These are phyloP conservation scores for Paramuricea clavata DNA, from an alignment of 92 coral and sea anemone genomes.

Conservation along the genomic window DNA sequence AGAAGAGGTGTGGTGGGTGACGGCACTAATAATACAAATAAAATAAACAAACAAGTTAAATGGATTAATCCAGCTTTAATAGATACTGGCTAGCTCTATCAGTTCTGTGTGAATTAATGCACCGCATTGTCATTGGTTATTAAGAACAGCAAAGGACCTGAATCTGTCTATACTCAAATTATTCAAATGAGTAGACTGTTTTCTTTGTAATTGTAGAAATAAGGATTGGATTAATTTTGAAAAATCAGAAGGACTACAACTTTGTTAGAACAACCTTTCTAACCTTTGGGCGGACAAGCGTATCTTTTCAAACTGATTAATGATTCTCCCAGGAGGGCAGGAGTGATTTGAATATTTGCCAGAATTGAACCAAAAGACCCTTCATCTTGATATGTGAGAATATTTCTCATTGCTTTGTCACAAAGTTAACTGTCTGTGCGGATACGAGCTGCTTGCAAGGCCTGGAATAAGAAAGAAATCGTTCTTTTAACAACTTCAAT, in stretches of 20 bases:
- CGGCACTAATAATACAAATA: background rate
- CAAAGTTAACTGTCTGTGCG: conserved; percentile 60
- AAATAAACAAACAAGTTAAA: background rate
- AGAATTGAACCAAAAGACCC: conserved; percentile 72
- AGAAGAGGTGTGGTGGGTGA: background rate
- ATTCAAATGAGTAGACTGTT: too few relatives aligned
- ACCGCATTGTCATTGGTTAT: too few relatives aligned
- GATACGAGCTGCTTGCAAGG: too few relatives aligned
- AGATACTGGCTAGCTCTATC: too few relatives aligned
- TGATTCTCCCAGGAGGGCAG: conserved; percentile 78
- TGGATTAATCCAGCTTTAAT: too few relatives aligned
- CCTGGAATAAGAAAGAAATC: conserved; percentile 16
- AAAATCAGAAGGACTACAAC: conserved; percentile 63
- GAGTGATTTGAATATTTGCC: conserved; percentile 63
- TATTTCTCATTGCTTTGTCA: too few relatives aligned
- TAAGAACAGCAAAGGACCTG: too few relatives aligned
- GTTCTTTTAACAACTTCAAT: too few relatives aligned
- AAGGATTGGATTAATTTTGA: too few relatives aligned
- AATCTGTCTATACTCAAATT: too few relatives aligned
- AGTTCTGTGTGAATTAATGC: too few relatives aligned
- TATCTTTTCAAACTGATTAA: conserved; percentile 61
- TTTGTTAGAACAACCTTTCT: background rate
- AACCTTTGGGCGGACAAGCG: background rate
- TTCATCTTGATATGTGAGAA: conserved; percentile 70
- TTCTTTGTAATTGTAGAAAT: too few relatives aligned